Conservation (phyloP, 2,888 invertebrate species). For the Clitarchus hookeri region DNA sequence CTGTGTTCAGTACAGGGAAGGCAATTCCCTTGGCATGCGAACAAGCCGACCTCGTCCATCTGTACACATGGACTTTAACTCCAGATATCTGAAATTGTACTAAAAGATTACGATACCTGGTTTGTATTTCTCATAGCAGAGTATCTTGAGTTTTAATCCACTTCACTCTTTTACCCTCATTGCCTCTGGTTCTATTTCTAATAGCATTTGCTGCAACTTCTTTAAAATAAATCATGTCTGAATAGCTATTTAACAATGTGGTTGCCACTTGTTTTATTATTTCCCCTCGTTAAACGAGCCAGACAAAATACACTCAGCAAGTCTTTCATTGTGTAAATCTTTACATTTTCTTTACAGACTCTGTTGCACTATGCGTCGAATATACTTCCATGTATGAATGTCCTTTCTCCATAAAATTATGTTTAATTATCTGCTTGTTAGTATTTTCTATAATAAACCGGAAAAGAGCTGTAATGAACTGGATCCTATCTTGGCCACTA, state of each 20-base stretch:
- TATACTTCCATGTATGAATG: not conserved
- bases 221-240: not conserved
- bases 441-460: not conserved
- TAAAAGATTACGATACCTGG: no score
- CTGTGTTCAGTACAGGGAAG: no score
- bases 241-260: not conserved
- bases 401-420: constrained; percentile 1
- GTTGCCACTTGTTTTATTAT: not conserved
- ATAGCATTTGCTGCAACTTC: not conserved
- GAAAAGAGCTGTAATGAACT: not conserved
- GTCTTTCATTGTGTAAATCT: not conserved
- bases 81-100: no score
- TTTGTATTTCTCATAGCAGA: not conserved
- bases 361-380: no score
- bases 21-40: no score
- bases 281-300: not conserved
- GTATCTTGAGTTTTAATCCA: not conserved
- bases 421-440: not conserved
- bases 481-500: not conserved
- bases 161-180: not conserved
- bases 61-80: no score
- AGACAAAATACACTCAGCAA: not conserved
- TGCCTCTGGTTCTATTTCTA: not conserved
- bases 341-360: not conserved
- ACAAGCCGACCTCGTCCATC: no score